Evolutionary conservation across 2,797 vertebrate genomes (phyloP), one percentile per base, ranked within the genome.

Genomic region (Caiman crocodilus): DNA sequence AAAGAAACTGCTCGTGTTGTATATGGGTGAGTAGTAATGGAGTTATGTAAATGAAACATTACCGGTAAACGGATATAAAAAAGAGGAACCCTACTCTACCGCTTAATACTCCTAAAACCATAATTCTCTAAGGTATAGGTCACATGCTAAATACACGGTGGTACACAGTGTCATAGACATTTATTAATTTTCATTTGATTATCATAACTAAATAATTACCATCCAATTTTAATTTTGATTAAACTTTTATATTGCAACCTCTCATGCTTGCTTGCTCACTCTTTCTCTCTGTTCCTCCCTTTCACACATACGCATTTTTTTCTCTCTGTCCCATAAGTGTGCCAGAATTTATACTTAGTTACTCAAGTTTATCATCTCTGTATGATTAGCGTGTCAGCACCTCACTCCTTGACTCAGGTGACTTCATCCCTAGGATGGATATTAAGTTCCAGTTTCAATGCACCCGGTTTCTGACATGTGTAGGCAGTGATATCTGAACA

Each of bases 171-270:
- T 4, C 26, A 82, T 91, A 90, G 87, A 76, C 4, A 15, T 74
- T 15, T 35, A 76, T 83, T 83, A 86, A 88, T 90, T 91, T 91
- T 86, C 2, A 88, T 92, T 92, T 79, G 14, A 16, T 71, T 16
- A 6, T 73, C 84, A 76, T 9, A 57, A 18, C 17, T 63, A 1
- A 1, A 25, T n/a, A 61, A 83, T 25, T 32, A 60, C 56, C 75
- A 55, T 87, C 35, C 9, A 56, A n/a, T 42, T 87, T 69, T 20
- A 11, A 69, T 42, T 20, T 14, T 23, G 14, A 35, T 71, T 71
- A 71, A 71, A 35, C 12, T 35, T 25, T 71, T 23, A 42, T 23
- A 69, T 21, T 14, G 30, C 69, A 25, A 23, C 6, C 23, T 50
- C 42, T 50, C 42, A 50, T 50, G 42, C 42, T 50, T 50, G 42